Base-by-base conservation (phyloP, 1,140 invertebrate genomes). In the Oscheius sp. region DNA sequence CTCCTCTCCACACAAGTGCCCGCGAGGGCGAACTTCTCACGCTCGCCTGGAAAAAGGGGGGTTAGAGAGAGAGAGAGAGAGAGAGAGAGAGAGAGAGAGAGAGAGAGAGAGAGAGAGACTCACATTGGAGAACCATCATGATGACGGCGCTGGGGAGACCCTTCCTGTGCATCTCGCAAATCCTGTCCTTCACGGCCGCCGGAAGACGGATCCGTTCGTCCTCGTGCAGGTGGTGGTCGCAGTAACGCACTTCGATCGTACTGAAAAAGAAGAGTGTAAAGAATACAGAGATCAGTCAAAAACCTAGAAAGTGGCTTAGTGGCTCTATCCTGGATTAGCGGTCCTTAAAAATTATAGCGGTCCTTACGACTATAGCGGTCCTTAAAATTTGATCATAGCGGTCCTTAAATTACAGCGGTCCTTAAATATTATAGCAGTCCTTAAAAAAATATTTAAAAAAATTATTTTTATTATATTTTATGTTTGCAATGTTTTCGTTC, bases 201-300 rank as follows among this genome's bases (percentile, higher is more conserved):
- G 72, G 72, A 23, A 74, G 58, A 29, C 65, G 23, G 4, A 74
- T 26, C 26, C 61, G 59, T 28, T 67, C 72, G 35, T 74, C 72
- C 10, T 74, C 72, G 65, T 74, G 72, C 1, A 74, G 36, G 68
- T 74, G 72, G 32, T 67, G 45, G 31, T 74, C 72, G 55, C 72
- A 74, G n/a, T 59, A 74, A 1, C 72, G 64, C 13, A 74, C 72
- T 46, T 66, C 64, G n/a, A 74, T 74, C 4, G 32, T 36, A 31
- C 72, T 74, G 52, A 70, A 70, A 34, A n/a, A 3, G 45, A 3
- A 10, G 26, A 3, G 20, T 28, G 23, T 62, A 62, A 26, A 15
- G 18, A 13, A 20, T 58, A 7, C 13, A 10, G 13, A 7, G 52
- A 20, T 10, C 26, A 7, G 20, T 10, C 3, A 29, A 69, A 69